Base-by-base conservation (phyloP, 2,797 vertebrate species). In the Ispidina lecontei region DNA sequence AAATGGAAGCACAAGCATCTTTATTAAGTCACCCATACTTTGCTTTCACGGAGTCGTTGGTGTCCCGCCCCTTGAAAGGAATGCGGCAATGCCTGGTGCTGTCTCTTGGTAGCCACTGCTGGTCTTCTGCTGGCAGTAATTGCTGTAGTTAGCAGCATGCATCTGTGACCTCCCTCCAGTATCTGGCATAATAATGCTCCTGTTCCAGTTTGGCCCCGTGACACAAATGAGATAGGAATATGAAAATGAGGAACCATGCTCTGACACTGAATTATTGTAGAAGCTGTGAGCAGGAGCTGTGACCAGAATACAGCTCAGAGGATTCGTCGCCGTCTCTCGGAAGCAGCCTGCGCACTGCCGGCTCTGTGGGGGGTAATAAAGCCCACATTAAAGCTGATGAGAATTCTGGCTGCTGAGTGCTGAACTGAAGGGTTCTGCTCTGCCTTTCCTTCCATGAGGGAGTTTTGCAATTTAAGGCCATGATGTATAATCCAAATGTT, bases 361-460 rank as follows among this genome's bases (percentile, higher is more conserved):
- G 64, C 31, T 68, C 78, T 22, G 33, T 16, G 58, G 6, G 25
- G 68, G 37, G 64, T 52, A 43, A 69, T 26, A 65, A 74, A 43
- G 28, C 3, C 2, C 28, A 9, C 10, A 6, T 47, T 58, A 75
- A 54, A 91, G 31, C 62, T 80, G 72, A 11, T 41, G 79, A 28
- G 54, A 89, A 69, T 68, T 68, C 58, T 67, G 91, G 23, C 65
- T 80, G 63, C 52, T 52, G 47, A 69, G 51, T 60, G 70, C 84
- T 63, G 14, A 4, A 17, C 56, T 55, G 76, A 33, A 62, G 62
- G 62, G n/a, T 26, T 84, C 14, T 35, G 82, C 37, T 83, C 39
- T 85, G 69, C 63, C 49, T 69, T 41, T 52, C 21, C 10, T 75
- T 59, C 55, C 52, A 7, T 2, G 7, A 19, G 22, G 31, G 20